A percentile compares a stretch with the other conserved stretches of the same genome.
Evolutionary conservation across 64 coral and sea anemone genomes (phyloP).

Genomic region (Actinia equina): DNA sequence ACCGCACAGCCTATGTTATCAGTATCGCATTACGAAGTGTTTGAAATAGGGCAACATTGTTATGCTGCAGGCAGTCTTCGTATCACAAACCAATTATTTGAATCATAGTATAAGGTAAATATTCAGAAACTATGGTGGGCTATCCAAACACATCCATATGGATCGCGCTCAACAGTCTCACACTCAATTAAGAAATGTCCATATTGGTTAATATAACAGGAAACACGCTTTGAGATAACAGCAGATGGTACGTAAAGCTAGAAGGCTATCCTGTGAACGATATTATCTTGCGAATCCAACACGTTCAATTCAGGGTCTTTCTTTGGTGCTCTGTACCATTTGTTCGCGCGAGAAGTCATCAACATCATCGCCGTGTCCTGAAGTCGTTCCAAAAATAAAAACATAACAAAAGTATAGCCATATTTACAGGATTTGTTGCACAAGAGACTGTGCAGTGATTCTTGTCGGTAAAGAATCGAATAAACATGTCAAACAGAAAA

Average conservation of each 20-base stretch:
- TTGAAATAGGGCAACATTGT: too few species aligned
- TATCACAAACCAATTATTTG: not conserved
- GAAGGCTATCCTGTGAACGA: not conserved
- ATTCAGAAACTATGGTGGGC: not conserved
- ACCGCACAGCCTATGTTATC: too few species aligned
- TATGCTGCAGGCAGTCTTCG: not conserved
- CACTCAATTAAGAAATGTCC: slow-evolving; percentile 12
- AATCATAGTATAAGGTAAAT: not conserved
- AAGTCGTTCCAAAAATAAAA: not conserved
- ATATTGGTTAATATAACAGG: not conserved
- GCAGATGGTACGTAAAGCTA: not conserved
- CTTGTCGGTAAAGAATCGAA: not conserved
- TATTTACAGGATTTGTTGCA: not conserved
- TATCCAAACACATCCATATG: not conserved
- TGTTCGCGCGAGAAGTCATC: not conserved
- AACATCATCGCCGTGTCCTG: not conserved
- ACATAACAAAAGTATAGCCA: not conserved
- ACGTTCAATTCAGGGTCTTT: not conserved
- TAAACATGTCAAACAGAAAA: not conserved
- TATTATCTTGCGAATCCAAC: not conserved
- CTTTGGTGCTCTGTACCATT: not conserved
- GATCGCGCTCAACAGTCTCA: not conserved
- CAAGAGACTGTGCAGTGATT: not conserved
- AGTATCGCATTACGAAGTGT: too few species aligned
- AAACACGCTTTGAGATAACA: not conserved